Conservation (phyloP, 2,113 vertebrate species). For the Scartelaos histophorus region DNA sequence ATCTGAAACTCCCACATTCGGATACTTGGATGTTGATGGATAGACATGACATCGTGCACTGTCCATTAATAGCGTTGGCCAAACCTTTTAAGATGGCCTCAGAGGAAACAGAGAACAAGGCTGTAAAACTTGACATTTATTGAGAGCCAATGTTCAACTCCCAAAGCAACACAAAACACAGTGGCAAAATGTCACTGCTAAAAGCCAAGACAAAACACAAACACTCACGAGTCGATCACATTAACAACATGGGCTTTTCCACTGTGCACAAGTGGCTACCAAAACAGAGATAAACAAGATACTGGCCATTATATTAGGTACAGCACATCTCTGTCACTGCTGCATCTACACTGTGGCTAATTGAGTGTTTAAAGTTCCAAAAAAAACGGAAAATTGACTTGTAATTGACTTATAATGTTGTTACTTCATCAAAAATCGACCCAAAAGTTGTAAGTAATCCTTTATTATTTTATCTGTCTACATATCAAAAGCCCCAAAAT, state of each 20-base stretch:
- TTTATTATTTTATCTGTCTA: too few relatives aligned
- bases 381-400: too few relatives aligned
- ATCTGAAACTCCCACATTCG: background rate
- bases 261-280: conserved; percentile 14
- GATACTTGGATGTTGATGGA: background rate
- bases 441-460: too few relatives aligned
- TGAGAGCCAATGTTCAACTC: conserved; percentile 16
- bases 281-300: conserved; percentile 17
- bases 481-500: too few relatives aligned
- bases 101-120: background rate
- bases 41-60: background rate
- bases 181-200: conserved; percentile 3
- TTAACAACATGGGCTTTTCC: conserved; percentile 12
- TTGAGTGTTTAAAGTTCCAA: too few relatives aligned
- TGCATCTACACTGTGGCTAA: too few relatives aligned
- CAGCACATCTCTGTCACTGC: background rate
- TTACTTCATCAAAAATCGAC: too few relatives aligned
- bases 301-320: background rate
- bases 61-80: conserved; percentile 33
- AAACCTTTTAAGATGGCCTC: conserved; percentile 16
- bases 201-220: conserved; percentile 29
- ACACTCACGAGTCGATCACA: conserved; percentile 11
- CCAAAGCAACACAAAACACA: conserved; percentile 15
- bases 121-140: conserved; percentile 8
- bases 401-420: too few relatives aligned